Evolutionary conservation across 2,888 invertebrate species (phyloP).

Genomic region (Geophilus truncorum): DNA sequence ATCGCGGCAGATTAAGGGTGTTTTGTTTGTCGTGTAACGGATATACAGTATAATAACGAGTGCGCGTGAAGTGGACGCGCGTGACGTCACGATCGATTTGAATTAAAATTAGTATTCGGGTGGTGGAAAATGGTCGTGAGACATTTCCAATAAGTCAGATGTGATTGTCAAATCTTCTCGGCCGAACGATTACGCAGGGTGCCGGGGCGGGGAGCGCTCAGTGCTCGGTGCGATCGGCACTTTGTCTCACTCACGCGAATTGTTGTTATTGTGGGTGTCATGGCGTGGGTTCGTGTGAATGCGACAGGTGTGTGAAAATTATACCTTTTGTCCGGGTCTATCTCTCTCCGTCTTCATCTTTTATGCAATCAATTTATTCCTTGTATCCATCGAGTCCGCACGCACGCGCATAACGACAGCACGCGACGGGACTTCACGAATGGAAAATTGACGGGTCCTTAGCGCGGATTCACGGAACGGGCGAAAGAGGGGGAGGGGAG

Average conservation of each 20-base stretch:
- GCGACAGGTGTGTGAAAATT: constrained; percentile 27
- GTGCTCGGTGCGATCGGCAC: neutral
- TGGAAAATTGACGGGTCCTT: neutral
- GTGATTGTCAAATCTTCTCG: neutral
- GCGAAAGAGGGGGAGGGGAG: neutral
- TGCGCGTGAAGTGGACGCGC: too few relatives aligned
- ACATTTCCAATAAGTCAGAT: neutral
- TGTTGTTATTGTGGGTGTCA: constrained; percentile 27
- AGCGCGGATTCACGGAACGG: constrained; percentile 14
- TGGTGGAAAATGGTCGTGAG: too few relatives aligned
- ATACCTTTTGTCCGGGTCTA: constrained; percentile 14
- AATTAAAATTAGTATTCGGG: too few relatives aligned
- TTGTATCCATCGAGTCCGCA: constrained; percentile 22
- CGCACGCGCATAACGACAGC: constrained; percentile 27
- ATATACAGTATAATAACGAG: too few relatives aligned
- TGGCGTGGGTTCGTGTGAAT: constrained; percentile 27
- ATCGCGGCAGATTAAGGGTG: neutral
- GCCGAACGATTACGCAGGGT: neutral
- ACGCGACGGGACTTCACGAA: constrained; percentile 13
- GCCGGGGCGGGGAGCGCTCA: constrained; percentile 11
- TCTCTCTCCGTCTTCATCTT: constrained; percentile 22
- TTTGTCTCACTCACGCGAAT: constrained; percentile 27
- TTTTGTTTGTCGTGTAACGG: neutral
- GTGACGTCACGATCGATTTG: too few relatives aligned
- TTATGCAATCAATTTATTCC: constrained; percentile 27